Percentiles rank a stretch among this genome's conserved stretches.
Evolutionary conservation across 2,888 invertebrate species (phyloP).

Genomic region (Macropis europaea): DNA sequence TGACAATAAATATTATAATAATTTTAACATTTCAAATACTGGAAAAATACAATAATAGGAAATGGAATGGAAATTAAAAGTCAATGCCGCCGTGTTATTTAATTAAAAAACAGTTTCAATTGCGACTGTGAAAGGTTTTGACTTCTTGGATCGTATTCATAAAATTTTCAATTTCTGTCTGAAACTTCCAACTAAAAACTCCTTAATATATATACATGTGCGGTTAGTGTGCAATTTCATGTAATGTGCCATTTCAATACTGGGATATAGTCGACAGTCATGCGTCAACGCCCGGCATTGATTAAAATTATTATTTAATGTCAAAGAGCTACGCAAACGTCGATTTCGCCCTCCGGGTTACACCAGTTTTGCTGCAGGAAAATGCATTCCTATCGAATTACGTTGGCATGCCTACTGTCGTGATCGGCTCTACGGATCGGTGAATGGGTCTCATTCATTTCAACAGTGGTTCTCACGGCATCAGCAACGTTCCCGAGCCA

Average conservation of each 20-base stretch:
- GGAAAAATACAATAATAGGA: too few species aligned
- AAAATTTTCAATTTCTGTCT: conserved; percentile 6
- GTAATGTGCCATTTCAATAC: not conserved
- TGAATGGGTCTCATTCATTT: conserved; percentile 65
- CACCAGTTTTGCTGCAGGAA: conserved; percentile 47
- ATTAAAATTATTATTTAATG: conserved; percentile 8
- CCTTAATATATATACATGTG: not conserved
- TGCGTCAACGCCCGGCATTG: not conserved
- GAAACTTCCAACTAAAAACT: not conserved
- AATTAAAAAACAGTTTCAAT: too few species aligned
- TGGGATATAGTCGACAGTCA: conserved; percentile 2
- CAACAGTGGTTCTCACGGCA: conserved; percentile 57
- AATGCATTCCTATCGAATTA: conserved; percentile 70
- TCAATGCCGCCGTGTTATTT: too few species aligned
- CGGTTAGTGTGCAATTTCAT: not conserved
- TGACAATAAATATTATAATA: too few species aligned
- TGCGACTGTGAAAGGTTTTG: too few species aligned
- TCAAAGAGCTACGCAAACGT: conserved; percentile 6
- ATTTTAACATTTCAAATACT: too few species aligned
- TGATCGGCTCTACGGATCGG: conserved; percentile 52
- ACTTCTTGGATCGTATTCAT: too few species aligned
- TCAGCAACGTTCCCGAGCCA: not conserved
- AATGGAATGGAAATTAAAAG: too few species aligned
- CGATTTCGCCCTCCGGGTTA: conserved; percentile 29
- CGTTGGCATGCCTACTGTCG: conserved; percentile 46